Evolutionary conservation across 2,113 vertebrate species (phyloP), one percentile per base, ranked within the genome.

Genomic region (Hucho hucho): DNA sequence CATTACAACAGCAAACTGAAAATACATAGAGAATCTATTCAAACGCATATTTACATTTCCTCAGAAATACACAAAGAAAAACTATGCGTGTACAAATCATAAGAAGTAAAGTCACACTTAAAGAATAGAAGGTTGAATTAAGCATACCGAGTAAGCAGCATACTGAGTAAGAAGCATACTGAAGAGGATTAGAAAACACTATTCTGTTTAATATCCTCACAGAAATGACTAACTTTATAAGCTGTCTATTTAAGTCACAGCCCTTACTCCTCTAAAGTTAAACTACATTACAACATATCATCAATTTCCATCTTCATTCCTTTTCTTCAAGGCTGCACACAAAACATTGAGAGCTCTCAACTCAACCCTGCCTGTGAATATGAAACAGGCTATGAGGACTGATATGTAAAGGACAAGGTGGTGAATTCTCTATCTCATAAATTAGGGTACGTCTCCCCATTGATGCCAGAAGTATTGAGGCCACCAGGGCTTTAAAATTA

Each of bases 401-500:
- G 75, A 89, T 81, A 56, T 77, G 67, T 91, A 91, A 70, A 74
- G 78, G 78, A 73, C 74, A 87, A 87, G 86, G 81, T 72, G 77
- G 37, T 82, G 37, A 75, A 83, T 88, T 84, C 81, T 82, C 77
- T 78, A 87, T 76, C 82, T 87, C 90, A 90, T 88, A 87, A 92
- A 91, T 92, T 89, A 91, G 80, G 89, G 79, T 83, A 81, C 83
- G 83, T 89, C 87, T 88, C 83, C 37, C 83, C 88, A 85, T 87
- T 92, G 87, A 93, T 87, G 90, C 87, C 87, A 84, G 88, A 82
- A 88, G 77, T 92, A 78, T 82, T 7, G 72, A 92, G 76, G 90
- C 81, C 87, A 86, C 88, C 88, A 91, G 86, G 89, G 81, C 74
- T 85, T 91, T 88, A 84, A 93, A 93, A 95, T 93, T 90, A 92